phyloP scores from a whole-genome alignment of 2,888 invertebrate species.

The Liopterus haemorrhoidalis region DNA sequence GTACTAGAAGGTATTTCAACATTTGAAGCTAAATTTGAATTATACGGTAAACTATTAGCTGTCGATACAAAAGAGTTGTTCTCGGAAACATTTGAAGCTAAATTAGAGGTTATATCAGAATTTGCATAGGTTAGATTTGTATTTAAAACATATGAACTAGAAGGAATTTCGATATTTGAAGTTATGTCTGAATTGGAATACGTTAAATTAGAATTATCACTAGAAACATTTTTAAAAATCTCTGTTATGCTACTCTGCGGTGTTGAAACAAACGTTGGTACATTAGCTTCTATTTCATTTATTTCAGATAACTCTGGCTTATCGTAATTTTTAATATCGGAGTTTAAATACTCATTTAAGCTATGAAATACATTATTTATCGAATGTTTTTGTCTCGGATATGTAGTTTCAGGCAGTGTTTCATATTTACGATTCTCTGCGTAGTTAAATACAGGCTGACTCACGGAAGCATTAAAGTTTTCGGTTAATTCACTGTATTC shows the following conservation, averaged over 20 bases:
- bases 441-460: neutral
- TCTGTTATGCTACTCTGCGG: constrained; percentile 9
- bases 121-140: too few species aligned
- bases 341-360: constrained; percentile 56
- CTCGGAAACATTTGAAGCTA: too few species aligned
- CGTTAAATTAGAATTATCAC: too few species aligned
- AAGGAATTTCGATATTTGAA: too few species aligned
- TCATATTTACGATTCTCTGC: neutral
- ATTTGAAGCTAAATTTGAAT: too few species aligned
- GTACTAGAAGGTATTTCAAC: too few species aligned
- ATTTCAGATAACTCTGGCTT: constrained; percentile 9
- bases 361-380: constrained; percentile 61
- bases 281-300: constrained; percentile 30
- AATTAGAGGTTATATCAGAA: too few species aligned
- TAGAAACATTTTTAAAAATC: constrained; percentile 5
- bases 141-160: too few species aligned
- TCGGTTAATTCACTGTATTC: constrained; percentile 62
- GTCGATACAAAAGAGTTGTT: too few species aligned
- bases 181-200: too few species aligned
- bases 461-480: constrained; percentile 7
- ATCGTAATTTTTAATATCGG: constrained; percentile 38
- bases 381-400: constrained; percentile 39
- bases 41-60: too few species aligned
- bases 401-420: neutral
- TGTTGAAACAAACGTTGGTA: constrained; percentile 9